Base-by-base conservation (phyloP, 2,113 vertebrate species). In the Nycticryphes semicollaris region DNA sequence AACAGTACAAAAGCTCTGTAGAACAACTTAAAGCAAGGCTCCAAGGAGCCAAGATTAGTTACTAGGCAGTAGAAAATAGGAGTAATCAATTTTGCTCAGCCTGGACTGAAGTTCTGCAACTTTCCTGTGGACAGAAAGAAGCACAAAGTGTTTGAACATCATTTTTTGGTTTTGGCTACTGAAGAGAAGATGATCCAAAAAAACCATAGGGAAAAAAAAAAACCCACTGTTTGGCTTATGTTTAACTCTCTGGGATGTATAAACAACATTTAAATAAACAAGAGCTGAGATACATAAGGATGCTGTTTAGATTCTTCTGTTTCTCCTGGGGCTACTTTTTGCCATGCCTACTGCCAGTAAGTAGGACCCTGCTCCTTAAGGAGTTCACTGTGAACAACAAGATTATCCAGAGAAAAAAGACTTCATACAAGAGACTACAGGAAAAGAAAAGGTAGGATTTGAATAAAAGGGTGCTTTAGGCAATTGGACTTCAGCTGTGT, bases 21-120 rank as follows among this genome's bases (percentile, higher is more conserved):
- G 74, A 94, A 94, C 91, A 95, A 79, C 93, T 73, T 45, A 48
- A 64, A 76, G 91, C 89, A 76, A 82, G 81, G 84, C 70, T 95
- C 84, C 74, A 83, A 94, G 84, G 83, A 87, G 74, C 74, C 63
- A 84, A 67, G 57, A 94, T 94, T 74, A 94, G 89, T 91, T 91
- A 95, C 78, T 70, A 94, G 91, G 76, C 89, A 94, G 87, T 14
- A 91, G 70, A 87, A 93, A 93, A 96, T 73, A 85, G 82, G 75
- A 83, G 81, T 43, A 85, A 96, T 95, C 96, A 76, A 94, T 96
- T 96, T 82, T 95, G 17, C 66, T 85, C 74, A 57, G 62, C 28
- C 54, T 85, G 74, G 68, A 48, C 77, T 82, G 59, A 85, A 66
- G 63, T 85, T 93, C 84, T 73, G 62, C 89, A 91, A 39, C 57